phyloP scores from a whole-genome alignment of 92 coral and sea anemone species.

The Nematostella vectensis region DNA sequence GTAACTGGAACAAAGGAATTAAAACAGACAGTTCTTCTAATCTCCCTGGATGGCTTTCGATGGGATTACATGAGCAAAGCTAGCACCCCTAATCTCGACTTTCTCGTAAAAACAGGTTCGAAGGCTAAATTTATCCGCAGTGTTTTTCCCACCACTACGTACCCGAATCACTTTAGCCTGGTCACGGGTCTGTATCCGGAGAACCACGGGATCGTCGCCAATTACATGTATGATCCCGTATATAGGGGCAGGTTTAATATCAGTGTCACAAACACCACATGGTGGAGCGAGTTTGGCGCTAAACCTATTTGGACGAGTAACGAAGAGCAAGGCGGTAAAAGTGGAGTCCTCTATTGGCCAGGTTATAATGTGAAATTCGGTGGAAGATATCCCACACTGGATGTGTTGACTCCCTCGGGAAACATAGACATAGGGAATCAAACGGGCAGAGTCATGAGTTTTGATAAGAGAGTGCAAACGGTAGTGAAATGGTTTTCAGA shows the following conservation, averaged over 20 bases:
- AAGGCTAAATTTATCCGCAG: conserved; percentile 57
- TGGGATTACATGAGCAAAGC: conserved; percentile 77
- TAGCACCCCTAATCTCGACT: conserved; percentile 64
- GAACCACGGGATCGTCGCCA: conserved; percentile 77
- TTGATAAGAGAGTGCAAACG: conserved; percentile 44
- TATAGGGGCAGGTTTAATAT: conserved; percentile 43
- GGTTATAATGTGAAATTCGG: conserved; percentile 64
- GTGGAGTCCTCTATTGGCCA: conserved; percentile 84
- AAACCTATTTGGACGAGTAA: conserved; percentile 89
- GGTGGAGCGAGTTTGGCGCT: conserved; percentile 73
- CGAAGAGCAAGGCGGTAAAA: conserved; percentile 65
- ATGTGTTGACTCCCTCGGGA: conserved; percentile 27
- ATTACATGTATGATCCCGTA: conserved; percentile 74
- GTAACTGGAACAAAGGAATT: too few species aligned
- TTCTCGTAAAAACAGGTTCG: conserved; percentile 59
- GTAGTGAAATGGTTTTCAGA: conserved; percentile 52
- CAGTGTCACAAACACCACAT: conserved; percentile 53
- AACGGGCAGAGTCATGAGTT: conserved; percentile 44
- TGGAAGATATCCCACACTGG: conserved; percentile 37
- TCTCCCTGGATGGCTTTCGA: conserved; percentile 84
- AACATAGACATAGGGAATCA: conserved; percentile 39
- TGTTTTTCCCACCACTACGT: conserved; percentile 75
- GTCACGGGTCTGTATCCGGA: conserved; percentile 91
- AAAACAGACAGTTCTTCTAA: conserved; percentile 54
- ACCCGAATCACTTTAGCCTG: conserved; percentile 65